Evolutionary conservation across 2,888 invertebrate genomes (phyloP).

Genomic region (Trichogramma dendrolimi): DNA sequence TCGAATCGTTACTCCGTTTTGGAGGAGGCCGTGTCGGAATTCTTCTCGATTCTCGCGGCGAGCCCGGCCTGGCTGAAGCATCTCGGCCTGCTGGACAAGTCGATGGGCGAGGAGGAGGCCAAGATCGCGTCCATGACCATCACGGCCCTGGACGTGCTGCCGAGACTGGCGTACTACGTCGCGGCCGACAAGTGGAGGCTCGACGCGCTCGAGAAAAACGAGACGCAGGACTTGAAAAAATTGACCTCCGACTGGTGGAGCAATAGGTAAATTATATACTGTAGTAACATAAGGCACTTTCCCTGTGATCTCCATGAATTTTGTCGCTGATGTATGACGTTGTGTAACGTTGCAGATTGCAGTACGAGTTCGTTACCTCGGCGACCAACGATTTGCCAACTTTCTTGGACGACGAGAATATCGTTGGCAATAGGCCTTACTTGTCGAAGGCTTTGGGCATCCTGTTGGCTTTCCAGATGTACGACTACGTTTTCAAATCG

Average conservation of each 20-base stretch:
- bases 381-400: conserved; percentile 34
- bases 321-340: neutral
- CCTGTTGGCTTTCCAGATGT: conserved; percentile 44
- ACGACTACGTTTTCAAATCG: conserved; percentile 39
- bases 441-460: conserved; percentile 44
- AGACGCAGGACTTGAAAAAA: conserved; percentile 29
- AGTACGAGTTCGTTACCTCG: conserved; percentile 37
- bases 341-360: conserved; percentile 29
- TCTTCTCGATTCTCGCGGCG: conserved; percentile 43
- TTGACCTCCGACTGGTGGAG: conserved; percentile 44
- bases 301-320: neutral
- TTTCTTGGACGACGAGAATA: conserved; percentile 41
- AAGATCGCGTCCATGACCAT: conserved; percentile 41
- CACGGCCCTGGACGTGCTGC: conserved; percentile 44
- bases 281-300: neutral
- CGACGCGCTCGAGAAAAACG: conserved; percentile 36
- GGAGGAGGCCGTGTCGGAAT: conserved; percentile 42
- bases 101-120: conserved; percentile 34
- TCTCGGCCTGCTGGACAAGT: conserved; percentile 33
- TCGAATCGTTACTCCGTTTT: conserved; percentile 45
- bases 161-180: conserved; percentile 45
- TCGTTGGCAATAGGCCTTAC: conserved; percentile 44
- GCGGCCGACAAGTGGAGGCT: conserved; percentile 45
- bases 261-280: conserved; percentile 36
- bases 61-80: conserved; percentile 42